These are phyloP conservation scores for Uria aalge DNA, from an alignment of 2,113 vertebrate species.

Conservation along the genomic window DNA sequence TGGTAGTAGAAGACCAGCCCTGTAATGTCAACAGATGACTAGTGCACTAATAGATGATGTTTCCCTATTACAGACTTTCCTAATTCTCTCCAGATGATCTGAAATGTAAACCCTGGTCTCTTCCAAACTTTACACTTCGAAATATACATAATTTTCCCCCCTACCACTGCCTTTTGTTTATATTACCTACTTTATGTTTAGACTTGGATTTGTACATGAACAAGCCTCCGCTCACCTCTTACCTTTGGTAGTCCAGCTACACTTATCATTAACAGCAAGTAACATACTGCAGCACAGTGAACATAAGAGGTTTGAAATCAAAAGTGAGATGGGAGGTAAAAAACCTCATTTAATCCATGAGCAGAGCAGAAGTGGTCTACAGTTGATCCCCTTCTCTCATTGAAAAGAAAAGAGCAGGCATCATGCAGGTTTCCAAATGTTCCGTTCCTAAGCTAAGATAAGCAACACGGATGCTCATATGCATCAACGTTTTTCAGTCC, in stretches of 20 bases:
- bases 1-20: background rate
- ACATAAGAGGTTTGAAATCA: background rate
- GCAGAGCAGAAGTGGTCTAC: background rate
- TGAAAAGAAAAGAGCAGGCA: background rate
- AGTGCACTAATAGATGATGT: background rate
- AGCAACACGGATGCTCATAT: background rate
- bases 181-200: background rate
- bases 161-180: background rate
- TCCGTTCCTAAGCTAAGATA: background rate
- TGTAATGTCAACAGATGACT: background rate
- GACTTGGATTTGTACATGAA: background rate
- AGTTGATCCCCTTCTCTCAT: background rate
- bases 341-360: background rate
- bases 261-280: background rate
- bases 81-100: background rate
- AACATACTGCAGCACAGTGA: background rate
- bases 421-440: background rate
- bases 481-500: background rate
- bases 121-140: background rate
- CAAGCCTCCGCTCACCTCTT: background rate
- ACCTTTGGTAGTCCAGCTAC: background rate
- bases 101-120: background rate
- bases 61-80: background rate
- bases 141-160: background rate
- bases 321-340: background rate